These are phyloP conservation scores for Thyatira batis DNA, from an alignment of 2,888 invertebrate genomes.

Conservation along the genomic window DNA sequence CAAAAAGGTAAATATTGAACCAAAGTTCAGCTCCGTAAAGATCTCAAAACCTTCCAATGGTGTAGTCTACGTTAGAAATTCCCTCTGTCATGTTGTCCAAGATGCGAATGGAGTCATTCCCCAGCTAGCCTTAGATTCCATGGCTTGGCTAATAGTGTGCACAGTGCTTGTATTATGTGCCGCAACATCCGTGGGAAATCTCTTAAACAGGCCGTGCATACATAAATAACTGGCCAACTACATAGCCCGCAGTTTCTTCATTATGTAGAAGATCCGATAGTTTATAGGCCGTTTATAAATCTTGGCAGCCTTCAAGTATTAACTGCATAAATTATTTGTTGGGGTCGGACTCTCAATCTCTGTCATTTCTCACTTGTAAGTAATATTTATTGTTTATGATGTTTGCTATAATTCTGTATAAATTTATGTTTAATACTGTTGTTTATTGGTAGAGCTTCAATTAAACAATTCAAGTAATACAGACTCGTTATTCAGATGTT, in stretches of 20 bases:
- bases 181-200: slow-evolving; percentile 60
- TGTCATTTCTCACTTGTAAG: background rate
- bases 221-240: slow-evolving; percentile 36
- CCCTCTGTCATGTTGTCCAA: background rate
- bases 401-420: too few relatives aligned
- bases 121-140: slow-evolving; percentile 28
- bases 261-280: slow-evolving; percentile 8
- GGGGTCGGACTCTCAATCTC: background rate
- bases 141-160: slow-evolving; percentile 25
- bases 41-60: background rate
- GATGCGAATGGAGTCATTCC: slow-evolving; percentile 26
- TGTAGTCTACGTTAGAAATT: background rate
- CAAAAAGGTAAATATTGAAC: background rate
- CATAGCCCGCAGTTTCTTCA: slow-evolving; percentile 24
- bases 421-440: too few relatives aligned
- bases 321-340: background rate
- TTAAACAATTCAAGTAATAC: too few relatives aligned
- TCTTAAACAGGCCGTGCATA: slow-evolving; percentile 41
- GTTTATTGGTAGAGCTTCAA: too few relatives aligned
- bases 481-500: too few relatives aligned
- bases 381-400: too few relatives aligned
- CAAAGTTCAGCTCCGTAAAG: background rate
- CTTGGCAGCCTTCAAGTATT: background rate
- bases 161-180: slow-evolving; percentile 21
- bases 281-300: background rate